phyloP scores from a whole-genome alignment of 2,113 vertebrate genomes.

The Boleophthalmus pectinirostris region DNA sequence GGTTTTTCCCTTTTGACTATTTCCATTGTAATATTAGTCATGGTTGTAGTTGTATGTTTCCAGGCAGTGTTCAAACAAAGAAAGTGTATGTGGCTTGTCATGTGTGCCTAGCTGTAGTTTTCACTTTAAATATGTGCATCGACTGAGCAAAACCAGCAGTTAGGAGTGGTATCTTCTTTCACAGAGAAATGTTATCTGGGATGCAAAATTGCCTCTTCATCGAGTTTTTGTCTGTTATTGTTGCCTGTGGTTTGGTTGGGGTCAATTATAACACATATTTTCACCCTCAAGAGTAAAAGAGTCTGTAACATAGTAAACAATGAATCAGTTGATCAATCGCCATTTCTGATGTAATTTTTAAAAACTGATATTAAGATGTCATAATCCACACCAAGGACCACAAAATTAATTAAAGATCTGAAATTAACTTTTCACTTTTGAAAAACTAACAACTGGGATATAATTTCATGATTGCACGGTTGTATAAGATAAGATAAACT shows the following conservation, averaged over 20 bases:
- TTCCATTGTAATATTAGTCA: not conserved
- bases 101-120: slow-evolving; percentile 1
- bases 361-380: too few relatives aligned
- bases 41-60: not conserved
- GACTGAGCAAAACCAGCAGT: not conserved
- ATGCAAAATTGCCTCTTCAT: not conserved
- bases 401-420: too few relatives aligned
- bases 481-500: too few relatives aligned
- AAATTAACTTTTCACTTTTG: too few relatives aligned
- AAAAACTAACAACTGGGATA: too few relatives aligned
- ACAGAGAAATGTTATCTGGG: not conserved
- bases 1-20: not conserved
- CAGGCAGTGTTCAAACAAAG: not conserved
- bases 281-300: not conserved
- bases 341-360: too few relatives aligned
- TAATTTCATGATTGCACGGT: too few relatives aligned
- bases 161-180: slow-evolving; percentile 11
- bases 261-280: not conserved
- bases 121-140: slow-evolving; percentile 1
- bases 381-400: too few relatives aligned
- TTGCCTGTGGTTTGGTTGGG: not conserved
- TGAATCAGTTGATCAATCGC: too few relatives aligned
- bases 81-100: slow-evolving; percentile 6
- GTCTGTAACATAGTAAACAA: too few relatives aligned
- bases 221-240: not conserved